Evolutionary conservation across 2,113 vertebrate species (phyloP), one percentile per base, ranked within the genome.

Genomic region (Nesospiza acunhae): DNA sequence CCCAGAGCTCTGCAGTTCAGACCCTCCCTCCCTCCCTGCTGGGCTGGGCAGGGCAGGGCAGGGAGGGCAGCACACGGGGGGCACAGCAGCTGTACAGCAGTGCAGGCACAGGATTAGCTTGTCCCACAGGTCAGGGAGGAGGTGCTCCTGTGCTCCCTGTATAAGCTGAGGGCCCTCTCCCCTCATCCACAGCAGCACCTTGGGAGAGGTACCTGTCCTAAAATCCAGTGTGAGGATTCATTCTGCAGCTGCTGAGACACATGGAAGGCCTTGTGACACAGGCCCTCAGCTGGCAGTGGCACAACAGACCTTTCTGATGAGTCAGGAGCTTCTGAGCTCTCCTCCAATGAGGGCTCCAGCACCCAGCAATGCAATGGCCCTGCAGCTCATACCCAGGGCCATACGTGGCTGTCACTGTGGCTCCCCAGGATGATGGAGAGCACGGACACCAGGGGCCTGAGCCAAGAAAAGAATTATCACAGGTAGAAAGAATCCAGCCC

Each of bases 301-400:
- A 76, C 81, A 88, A 62, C 50, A 77, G 86, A 80, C 37, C n/a
- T 68, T 87, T 52, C 8, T 70, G 80, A 86, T 75, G 73, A 96
- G 64, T 75, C 93, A 89, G 84, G n/a, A 77, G 44, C 46, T 90
- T 87, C 68, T 44, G 76, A 77, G 80, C 21, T 84, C 83, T 77
- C 66, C 50, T 82, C 16, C 56, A 50, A 42, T 0, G 3, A 87
- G 30, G 33, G 35, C 69, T 87, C 28, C 33, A 46, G 52, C 41
- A 10, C 63, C 35, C 10, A 1, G 81, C 62, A 74, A 17, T 18
- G 68, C 64, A 64, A 11, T 6, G 26, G 41, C 67, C 72, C 10
- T 8, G 15, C 6, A 5, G 52, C 18, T 60, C 13, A 9, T 1
- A 5, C 27, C 27, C 8, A 37, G 68, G 39, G 68, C 68, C 11